Base-by-base conservation (phyloP, 2,888 invertebrate species). In the Charanyca ferruginea region DNA sequence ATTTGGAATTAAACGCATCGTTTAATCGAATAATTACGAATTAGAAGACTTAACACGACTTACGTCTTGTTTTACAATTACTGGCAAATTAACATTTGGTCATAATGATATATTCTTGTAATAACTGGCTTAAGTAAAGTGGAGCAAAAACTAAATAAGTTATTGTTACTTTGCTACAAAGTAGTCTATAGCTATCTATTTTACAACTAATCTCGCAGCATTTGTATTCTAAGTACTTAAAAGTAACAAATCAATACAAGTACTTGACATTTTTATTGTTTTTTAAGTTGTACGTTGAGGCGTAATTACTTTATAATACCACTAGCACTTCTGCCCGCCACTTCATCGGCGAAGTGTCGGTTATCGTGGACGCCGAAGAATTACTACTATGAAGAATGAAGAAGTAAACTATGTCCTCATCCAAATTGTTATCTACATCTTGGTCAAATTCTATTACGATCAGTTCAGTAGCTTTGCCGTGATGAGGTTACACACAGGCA, bases 1-100 rank as follows among this genome's bases (percentile, higher is more conserved):
- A 64, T 55, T 59, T 71, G 41, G 4, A 41, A 47, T 51, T 58
- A 35, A 47, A 38, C 45, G 57, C 45, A 35, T 58, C 32, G 54
- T 73, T 70, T 45, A 53, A 42, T 35, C 1, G 4, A 71, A 47
- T 59, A 64, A 63, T 69, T 57, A 58, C 13, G 42, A 2, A 45
- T 45, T 51, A 35, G 25, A 76, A 22, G 9, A 52, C 7, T 54
- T 54, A 48, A 32, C 54, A 60, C 11, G 51, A 47, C 11, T 11
- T n/a, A 16, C 0, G 22, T 9, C 16, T 42, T 52, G 11, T 25
- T 38, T 57, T 45, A 51, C 23, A 45, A 55, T 54, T 38, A 45
- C 44, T 57, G 25, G 32, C 1, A 25, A 73, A 25, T 66, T 28
- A 38, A 73, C 18, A 47, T 16, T 16, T 16, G 3, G 38, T 38